These are phyloP conservation scores for Drosophila rufa DNA, from an alignment of 1,140 invertebrate species.

Conservation along the genomic window DNA sequence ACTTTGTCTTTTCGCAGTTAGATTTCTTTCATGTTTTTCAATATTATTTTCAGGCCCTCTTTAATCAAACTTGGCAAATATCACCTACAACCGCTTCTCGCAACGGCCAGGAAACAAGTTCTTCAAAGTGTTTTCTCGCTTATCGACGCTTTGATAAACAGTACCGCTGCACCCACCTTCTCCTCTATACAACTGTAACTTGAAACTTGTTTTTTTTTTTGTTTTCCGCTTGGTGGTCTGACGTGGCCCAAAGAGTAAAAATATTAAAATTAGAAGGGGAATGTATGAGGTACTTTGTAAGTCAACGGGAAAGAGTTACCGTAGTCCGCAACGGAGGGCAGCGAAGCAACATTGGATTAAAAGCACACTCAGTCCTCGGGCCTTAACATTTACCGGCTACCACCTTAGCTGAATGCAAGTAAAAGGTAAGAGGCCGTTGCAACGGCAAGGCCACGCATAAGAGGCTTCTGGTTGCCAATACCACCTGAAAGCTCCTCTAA, in stretches of 20 bases:
- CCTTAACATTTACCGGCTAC: neutral
- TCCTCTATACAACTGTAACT: neutral
- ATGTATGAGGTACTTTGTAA: slow-evolving; percentile 3
- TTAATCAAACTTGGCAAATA: neutral
- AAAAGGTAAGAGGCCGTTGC: slow-evolving; percentile 33
- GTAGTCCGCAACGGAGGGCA: neutral
- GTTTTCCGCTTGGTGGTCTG: slow-evolving; percentile 24
- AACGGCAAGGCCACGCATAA: slow-evolving; percentile 38
- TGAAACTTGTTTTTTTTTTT: slow-evolving; percentile 48
- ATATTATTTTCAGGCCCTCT: neutral
- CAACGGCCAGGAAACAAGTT: neutral
- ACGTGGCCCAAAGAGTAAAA: slow-evolving; percentile 29
- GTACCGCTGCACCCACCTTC: slow-evolving; percentile 10
- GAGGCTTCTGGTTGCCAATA: slow-evolving; percentile 36
- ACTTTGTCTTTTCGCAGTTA: too few species aligned
- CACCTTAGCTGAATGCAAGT: slow-evolving; percentile 23
- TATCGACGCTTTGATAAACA: slow-evolving; percentile 55
- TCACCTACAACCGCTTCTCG: neutral
- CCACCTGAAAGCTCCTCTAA: neutral
- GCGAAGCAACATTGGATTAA: slow-evolving; percentile 1
- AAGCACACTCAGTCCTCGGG: neutral
- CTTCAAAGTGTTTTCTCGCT: slow-evolving; percentile 14
- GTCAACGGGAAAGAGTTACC: slow-evolving; percentile 2
- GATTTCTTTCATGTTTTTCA: neutral
- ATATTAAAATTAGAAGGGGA: neutral